phyloP scores from a whole-genome alignment of 2,888 invertebrate genomes.

The Dione juno region DNA sequence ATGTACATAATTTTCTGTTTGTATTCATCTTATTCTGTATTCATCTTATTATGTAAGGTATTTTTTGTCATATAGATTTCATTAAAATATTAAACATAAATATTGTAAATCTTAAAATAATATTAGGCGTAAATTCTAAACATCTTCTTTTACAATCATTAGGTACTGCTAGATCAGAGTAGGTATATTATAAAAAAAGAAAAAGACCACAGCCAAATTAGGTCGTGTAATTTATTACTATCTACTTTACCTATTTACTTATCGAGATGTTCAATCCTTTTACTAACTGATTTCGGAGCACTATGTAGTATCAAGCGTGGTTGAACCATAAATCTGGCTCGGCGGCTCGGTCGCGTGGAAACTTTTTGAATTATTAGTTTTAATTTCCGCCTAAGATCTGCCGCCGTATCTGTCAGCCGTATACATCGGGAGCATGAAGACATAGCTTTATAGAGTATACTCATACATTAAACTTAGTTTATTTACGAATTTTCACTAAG shows the following conservation, averaged over 20 bases:
- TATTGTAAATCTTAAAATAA: background rate
- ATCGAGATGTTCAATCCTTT: constrained; percentile 46
- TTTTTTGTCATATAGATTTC: background rate
- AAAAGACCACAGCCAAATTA: constrained; percentile 22
- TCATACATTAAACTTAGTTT: background rate
- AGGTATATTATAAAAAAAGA: background rate
- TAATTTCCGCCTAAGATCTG: constrained; percentile 84
- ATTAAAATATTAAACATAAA: background rate
- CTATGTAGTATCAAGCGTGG: constrained; percentile 74
- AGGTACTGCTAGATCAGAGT: background rate
- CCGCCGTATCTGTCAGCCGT: constrained; percentile 79
- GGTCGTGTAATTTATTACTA: constrained; percentile 36
- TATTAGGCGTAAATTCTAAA: background rate
- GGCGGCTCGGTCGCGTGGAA: constrained; percentile 81
- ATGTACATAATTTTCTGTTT: background rate
- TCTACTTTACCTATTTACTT: constrained; percentile 45
- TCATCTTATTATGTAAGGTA: background rate
- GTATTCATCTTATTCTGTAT: background rate
- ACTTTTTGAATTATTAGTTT: constrained; percentile 85
- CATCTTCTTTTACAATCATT: background rate
- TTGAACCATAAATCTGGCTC: constrained; percentile 78
- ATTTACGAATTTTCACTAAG: background rate
- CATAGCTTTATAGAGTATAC: constrained; percentile 19
- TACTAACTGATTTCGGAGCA: constrained; percentile 49
- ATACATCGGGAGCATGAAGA: constrained; percentile 54